Evolutionary conservation across 2,888 invertebrate genomes (phyloP).

Genomic region (Diadromus collaris): DNA sequence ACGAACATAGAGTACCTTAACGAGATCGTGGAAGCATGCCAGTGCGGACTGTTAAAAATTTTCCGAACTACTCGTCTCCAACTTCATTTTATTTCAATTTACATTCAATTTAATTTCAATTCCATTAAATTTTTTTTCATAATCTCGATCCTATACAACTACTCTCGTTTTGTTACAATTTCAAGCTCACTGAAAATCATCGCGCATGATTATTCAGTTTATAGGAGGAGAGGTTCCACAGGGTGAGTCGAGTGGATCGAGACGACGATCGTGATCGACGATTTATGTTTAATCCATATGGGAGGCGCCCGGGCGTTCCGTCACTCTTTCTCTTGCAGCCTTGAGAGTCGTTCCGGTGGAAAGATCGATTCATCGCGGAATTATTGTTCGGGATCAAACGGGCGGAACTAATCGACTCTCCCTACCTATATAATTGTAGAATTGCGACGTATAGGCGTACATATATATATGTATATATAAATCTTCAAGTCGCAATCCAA

Average conservation of each 20-base stretch:
- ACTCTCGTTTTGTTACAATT: background rate
- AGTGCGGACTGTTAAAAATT: no score
- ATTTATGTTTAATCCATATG: slow-evolving; percentile 51
- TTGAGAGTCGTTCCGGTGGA: slow-evolving; percentile 58
- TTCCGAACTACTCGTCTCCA: no score
- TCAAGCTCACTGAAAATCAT: slow-evolving; percentile 6
- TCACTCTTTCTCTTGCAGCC: slow-evolving; percentile 22
- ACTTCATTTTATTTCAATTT: no score
- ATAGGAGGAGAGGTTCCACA: slow-evolving; percentile 25
- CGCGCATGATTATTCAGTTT: slow-evolving; percentile 5
- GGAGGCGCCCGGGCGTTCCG: slow-evolving; percentile 10
- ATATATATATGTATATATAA: no score
- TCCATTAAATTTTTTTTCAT: no score
- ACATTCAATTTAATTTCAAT: no score
- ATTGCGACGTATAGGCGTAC: no score
- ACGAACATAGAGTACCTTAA: no score
- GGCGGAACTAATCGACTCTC: slow-evolving; percentile 70
- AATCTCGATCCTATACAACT: no score
- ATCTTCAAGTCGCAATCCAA: slow-evolving; percentile 27
- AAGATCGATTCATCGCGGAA: slow-evolving; percentile 57
- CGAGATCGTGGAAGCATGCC: no score
- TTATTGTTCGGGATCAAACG: slow-evolving; percentile 69
- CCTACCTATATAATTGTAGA: background rate
- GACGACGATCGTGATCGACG: slow-evolving; percentile 51
- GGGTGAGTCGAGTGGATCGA: slow-evolving; percentile 47